Base-by-base conservation (phyloP, 30 jellyfish, hydroid and myxozoan species). In the Pelagia noctiluca region DNA sequence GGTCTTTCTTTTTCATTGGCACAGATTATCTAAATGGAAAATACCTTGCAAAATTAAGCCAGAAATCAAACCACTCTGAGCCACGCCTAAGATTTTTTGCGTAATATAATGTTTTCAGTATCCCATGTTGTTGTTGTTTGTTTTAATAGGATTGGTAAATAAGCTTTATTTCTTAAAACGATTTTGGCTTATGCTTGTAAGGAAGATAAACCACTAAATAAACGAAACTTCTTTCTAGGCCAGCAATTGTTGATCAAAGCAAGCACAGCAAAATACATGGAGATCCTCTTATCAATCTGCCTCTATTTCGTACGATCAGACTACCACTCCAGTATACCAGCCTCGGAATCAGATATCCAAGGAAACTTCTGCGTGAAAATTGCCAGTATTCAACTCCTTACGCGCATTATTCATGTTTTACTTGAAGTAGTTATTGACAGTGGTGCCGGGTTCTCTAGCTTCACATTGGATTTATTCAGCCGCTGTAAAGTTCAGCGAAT, bases 181-280 rank as follows among this genome's bases (percentile, higher is more conserved):
- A n/a, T n/a, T n/a, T n/a, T n/a, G n/a, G n/a, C n/a, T n/a, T n/a
- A n/a, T n/a, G n/a, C n/a, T n/a, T n/a, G n/a, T n/a, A n/a, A n/a
- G n/a, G n/a, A n/a, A n/a, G n/a, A n/a, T n/a, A n/a, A n/a, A n/a
- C n/a, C n/a, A n/a, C n/a, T n/a, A n/a, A n/a, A n/a, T n/a, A n/a
- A n/a, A n/a, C n/a, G n/a, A n/a, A n/a, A n/a, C n/a, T n/a, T 23
- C 16, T 53, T 69, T 48, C 13, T 53, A 92, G 98, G 97, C 33
- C 98, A 92, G 26, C 98, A 80, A 37, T 73, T 92, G 63, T 76
- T 92, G 82, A 68, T 92, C 64, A 93, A 96, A 26, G 98, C 98
- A 22, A 92, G 98, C 85, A 92, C 98, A 46, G 98, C 98, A 13
- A 92, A 92, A 57, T 92, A 92, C 82, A 64, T 92, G 89, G 98